phyloP scores from a whole-genome alignment of 2,797 vertebrate genomes.

The Girardinus metallicus region DNA sequence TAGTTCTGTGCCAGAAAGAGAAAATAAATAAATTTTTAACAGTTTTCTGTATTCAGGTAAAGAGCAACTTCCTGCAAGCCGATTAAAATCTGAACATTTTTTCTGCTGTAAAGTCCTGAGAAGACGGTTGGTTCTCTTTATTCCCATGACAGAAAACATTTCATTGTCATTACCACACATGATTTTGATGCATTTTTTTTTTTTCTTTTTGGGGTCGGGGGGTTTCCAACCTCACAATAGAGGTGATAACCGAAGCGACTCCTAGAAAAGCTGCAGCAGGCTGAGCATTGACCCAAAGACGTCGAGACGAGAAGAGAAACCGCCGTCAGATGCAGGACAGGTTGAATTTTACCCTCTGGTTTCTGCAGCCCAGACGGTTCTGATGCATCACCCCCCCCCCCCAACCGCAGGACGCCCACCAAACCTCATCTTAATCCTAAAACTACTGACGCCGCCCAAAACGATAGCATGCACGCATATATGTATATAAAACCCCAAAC shows the following conservation, averaged over 20 bases:
- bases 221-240: background rate
- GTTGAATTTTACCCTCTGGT: background rate
- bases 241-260: background rate
- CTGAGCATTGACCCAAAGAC: background rate
- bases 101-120: background rate
- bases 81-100: background rate
- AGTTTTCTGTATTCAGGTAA: background rate
- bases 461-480: background rate
- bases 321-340: background rate
- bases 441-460: background rate
- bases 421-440: constrained; percentile 7
- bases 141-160: background rate
- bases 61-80: background rate
- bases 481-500: background rate
- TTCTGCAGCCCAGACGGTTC: background rate
- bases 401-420: background rate
- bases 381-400: background rate
- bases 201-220: background rate
- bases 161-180: background rate
- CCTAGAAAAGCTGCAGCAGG: background rate
- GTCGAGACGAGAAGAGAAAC: background rate
- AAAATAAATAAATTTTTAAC: background rate
- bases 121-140: background rate
- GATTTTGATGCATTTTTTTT: background rate
- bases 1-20: background rate